A percentile compares a stretch with the other conserved stretches of the same genome.
Evolutionary conservation across 2,113 vertebrate genomes (phyloP).

Genomic region (Halichoeres trimaculatus): DNA sequence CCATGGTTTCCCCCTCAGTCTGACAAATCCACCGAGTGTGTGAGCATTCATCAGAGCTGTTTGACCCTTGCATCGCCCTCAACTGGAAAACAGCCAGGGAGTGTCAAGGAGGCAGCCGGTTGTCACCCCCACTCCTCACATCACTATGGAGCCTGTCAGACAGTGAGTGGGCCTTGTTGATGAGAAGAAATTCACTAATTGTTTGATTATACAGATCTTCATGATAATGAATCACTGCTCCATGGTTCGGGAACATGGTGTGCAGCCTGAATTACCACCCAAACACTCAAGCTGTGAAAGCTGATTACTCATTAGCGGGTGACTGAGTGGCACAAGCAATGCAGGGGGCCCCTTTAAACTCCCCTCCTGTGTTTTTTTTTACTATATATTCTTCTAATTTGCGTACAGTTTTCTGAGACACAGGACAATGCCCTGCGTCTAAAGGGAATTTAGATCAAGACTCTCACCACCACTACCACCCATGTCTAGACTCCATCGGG

Average conservation of each 20-base stretch:
- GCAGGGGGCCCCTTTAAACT: conserved; percentile 64
- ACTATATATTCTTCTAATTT: conserved; percentile 72
- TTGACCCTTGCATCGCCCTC: conserved; percentile 61
- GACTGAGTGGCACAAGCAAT: conserved; percentile 96
- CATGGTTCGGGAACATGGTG: conserved; percentile 96
- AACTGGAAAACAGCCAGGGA: conserved; percentile 74
- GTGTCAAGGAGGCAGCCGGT: conserved; percentile 62
- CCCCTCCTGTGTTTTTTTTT: conserved; percentile 60
- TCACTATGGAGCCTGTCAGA: conserved; percentile 84
- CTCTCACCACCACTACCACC: too few relatives aligned
- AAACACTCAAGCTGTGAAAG: conserved; percentile 99
- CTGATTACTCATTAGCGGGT: conserved; percentile 99
- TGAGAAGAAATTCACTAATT: conserved; percentile 97
- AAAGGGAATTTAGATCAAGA: too few relatives aligned
- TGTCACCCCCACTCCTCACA: conserved; percentile 43
- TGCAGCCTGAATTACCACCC: conserved; percentile 98
- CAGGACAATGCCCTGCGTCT: conserved; percentile 21
- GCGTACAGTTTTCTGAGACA: conserved; percentile 39
- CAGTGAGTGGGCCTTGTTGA: conserved; percentile 89
- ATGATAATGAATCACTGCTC: conserved; percentile 99
- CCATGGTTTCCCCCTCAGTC: conserved; percentile 64
- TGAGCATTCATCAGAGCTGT: conserved; percentile 68
- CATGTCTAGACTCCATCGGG: too few relatives aligned
- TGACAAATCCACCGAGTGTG: conserved; percentile 65
- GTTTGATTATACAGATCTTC: conserved; percentile 99